Base-by-base conservation (phyloP, 2,888 invertebrate species). In the Griposia aprilina region DNA sequence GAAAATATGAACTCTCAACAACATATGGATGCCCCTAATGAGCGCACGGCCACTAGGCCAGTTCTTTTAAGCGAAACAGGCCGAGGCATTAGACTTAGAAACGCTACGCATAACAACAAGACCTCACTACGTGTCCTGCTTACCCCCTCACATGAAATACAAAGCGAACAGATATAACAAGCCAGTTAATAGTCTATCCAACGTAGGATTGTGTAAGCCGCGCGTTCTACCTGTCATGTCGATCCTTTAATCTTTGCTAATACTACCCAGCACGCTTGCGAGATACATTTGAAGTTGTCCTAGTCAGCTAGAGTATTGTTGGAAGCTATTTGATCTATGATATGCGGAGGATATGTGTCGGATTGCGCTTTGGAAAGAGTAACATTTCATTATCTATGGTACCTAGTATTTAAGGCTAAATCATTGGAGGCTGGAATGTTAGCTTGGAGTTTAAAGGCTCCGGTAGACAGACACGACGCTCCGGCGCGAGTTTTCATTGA, bases 231-330 rank as follows among this genome's bases (percentile, higher is more conserved):
- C 79, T 86, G 80, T 84, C 87, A 80, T 78, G 80, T 36, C 63
- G 36, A 80, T 84, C 84, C 84, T 84, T 84, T 84, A 84, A 84
- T 84, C 87, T 84, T 80, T 80, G 81, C 73, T 87, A 84, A 87
- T 80, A 76, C 73, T 63, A 76, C 5, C 84, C 84, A 76, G 80
- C 60, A 52, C 59, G 63, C 45, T 71, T 84, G 66, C n/a, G 20
- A 84, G 73, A 75, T 75, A 70, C 36, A 60, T 75, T 70, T 63
- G 59, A 80, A 57, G 52, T 70, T 79, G 69, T 73, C 65, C 60
- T 75, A 70, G 84, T 70, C 75, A n/a, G 48, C 52, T 15, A 48
- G 45, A 59, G 57, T 23, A 78, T 86, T 79, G 75, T 73, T 79
- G 20, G 30, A 69, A 82, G 55, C 48, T 52, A 63, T 74, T 83